A percentile compares a stretch with the other conserved stretches of the same genome.
Evolutionary conservation across 2,797 vertebrate species (phyloP).

Genomic region (Linurgus olivaceus): DNA sequence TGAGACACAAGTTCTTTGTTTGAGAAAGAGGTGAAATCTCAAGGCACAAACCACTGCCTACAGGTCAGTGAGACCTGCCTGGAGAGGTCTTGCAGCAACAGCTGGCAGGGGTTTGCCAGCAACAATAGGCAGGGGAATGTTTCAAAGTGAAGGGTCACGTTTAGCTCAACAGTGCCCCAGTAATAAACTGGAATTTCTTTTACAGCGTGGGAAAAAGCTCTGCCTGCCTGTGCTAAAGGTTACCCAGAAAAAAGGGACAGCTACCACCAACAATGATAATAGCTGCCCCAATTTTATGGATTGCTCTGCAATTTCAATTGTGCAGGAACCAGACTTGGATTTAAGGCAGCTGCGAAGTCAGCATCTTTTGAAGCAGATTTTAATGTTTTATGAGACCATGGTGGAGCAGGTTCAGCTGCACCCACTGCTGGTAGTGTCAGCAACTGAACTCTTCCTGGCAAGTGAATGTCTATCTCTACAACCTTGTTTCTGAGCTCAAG

Average conservation of each 20-base stretch:
- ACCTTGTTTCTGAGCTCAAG: conserved; percentile 28
- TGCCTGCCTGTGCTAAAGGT: not conserved
- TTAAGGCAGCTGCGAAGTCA: not conserved
- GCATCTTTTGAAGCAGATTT: not conserved
- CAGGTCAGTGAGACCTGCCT: not conserved
- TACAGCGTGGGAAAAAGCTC: not conserved
- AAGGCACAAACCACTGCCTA: not conserved
- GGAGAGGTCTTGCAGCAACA: not conserved
- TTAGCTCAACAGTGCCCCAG: not conserved
- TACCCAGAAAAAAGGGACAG: not conserved
- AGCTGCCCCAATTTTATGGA: not conserved
- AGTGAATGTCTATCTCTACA: not conserved
- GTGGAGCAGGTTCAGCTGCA: conserved; percentile 39
- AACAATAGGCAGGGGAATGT: not conserved
- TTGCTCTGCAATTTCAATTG: not conserved
- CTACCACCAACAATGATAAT: not conserved
- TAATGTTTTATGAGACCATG: not conserved
- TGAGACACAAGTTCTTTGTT: not conserved
- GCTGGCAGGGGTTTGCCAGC: not conserved
- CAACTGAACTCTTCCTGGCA: not conserved
- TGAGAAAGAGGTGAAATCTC: not conserved
- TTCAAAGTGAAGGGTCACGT: not conserved
- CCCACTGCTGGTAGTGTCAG: conserved; percentile 29
- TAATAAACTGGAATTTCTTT: not conserved
- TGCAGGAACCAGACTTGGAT: not conserved